These are phyloP conservation scores for Antrozous pallidus DNA, from an alignment of 2,797 vertebrate genomes.

Conservation along the genomic window DNA sequence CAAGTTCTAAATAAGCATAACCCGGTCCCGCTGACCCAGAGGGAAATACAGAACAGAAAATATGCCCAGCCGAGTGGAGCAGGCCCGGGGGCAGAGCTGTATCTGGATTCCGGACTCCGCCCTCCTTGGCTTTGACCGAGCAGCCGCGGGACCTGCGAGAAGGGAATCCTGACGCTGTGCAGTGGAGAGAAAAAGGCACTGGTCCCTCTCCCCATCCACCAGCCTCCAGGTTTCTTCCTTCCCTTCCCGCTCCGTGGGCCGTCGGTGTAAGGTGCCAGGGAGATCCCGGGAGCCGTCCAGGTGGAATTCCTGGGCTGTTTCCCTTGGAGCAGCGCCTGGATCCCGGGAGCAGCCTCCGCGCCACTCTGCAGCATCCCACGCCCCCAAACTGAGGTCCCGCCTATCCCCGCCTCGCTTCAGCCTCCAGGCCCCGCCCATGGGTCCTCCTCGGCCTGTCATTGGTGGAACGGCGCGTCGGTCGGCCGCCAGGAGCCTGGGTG, in stretches of 20 bases:
- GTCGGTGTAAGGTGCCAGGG: not conserved
- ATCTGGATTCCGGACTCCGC: not conserved
- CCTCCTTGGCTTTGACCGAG: not conserved
- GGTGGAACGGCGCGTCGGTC: not conserved
- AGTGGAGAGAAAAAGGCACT: rapidly evolving
- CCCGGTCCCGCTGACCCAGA: not conserved
- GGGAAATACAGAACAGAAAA: not conserved
- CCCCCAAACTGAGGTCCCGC: not conserved
- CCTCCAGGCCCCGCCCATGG: not conserved
- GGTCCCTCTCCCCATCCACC: not conserved
- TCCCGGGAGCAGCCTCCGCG: rapidly evolving
- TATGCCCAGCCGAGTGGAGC: not conserved
- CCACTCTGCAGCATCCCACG: rapidly evolving
- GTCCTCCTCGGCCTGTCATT: not conserved
- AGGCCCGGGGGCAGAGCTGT: not conserved
- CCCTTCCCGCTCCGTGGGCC: not conserved
- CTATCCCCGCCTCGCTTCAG: not conserved
- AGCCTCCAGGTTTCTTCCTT: not conserved
- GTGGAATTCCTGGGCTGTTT: not conserved
- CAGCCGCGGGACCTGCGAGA: not conserved
- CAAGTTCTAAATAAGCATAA: not conserved
- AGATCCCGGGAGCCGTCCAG: not conserved
- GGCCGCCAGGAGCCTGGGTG: not conserved
- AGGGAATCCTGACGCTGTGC: not conserved
- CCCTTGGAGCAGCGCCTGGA: rapidly evolving